A percentile compares a stretch with the other conserved stretches of the same genome.
phyloP scores from a whole-genome alignment of 2,113 vertebrate species.

The Hymenochirus boettgeri region DNA sequence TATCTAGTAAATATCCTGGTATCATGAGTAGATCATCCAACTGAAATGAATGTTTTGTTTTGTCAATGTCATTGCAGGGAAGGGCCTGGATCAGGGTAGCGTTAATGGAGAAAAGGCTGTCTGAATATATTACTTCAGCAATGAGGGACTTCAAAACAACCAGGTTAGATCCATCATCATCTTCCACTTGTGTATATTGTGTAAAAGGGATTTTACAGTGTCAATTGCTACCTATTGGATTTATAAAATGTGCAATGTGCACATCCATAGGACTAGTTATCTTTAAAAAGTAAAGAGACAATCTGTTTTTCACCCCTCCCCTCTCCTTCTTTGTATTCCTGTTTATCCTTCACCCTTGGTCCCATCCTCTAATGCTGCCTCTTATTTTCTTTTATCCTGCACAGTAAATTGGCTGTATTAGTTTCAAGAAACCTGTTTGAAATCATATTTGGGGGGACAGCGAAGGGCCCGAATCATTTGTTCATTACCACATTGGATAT shows the following conservation, averaged over 20 bases:
- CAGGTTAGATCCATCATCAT: no score
- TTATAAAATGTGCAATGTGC: no score
- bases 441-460: not conserved
- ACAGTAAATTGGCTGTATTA: not conserved
- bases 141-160: slow-evolving; percentile 92
- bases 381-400: not conserved
- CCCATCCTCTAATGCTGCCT: not conserved
- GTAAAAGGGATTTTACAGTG: no score
- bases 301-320: not conserved
- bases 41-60: not conserved
- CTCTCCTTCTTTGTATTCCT: not conserved
- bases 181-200: no score
- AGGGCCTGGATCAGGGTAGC: slow-evolving; percentile 95
- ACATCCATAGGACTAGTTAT: no score
- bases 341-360: not conserved
- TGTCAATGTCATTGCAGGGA: slow-evolving; percentile 66
- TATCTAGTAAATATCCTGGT: no score
- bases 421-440: not conserved
- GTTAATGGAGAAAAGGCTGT: slow-evolving; percentile 96
- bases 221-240: no score
- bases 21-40: no score
- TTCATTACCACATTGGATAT: not conserved
- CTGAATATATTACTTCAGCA: slow-evolving; percentile 91
- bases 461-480: not conserved
- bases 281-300: no score